Conservation (phyloP, 2,888 invertebrate genomes). For the Hydriomena furcata region DNA sequence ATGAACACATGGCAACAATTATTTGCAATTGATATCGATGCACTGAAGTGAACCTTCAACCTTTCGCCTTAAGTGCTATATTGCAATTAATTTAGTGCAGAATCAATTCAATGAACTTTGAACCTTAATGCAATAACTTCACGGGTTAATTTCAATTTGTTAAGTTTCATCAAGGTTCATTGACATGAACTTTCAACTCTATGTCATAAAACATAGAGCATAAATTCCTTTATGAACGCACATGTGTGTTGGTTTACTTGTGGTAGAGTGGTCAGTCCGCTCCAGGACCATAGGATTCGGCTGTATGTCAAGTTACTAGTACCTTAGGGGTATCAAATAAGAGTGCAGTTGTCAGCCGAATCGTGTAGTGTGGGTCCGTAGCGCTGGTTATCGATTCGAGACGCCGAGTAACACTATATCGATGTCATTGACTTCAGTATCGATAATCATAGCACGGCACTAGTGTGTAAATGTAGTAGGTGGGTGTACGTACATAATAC, state of each 20-base stretch:
- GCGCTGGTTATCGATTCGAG: constrained; percentile 47
- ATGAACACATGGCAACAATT: constrained; percentile 9
- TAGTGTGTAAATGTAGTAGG: constrained; percentile 20
- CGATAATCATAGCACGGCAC: constrained; percentile 17
- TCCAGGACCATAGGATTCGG: constrained; percentile 2
- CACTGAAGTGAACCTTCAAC: constrained; percentile 15
- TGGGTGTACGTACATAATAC: too few species aligned
- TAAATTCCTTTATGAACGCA: neutral
- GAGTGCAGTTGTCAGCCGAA: too few species aligned
- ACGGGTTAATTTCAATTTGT: constrained; percentile 14
- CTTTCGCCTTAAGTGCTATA: constrained; percentile 14
- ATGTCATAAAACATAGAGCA: neutral
- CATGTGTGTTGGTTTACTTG: constrained; percentile 26
- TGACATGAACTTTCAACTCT: constrained; percentile 15
- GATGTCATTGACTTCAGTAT: constrained; percentile 59
- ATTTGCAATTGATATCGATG: constrained; percentile 14
- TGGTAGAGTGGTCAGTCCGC: constrained; percentile 22
- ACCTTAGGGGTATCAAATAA: too few species aligned
- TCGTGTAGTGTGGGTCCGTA: constrained; percentile 11
- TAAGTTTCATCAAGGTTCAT: constrained; percentile 5
- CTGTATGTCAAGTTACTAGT: too few species aligned
- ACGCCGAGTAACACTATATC: constrained; percentile 54
- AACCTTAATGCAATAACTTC: constrained; percentile 14
- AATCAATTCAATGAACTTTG: constrained; percentile 30
- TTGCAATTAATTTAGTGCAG: constrained; percentile 14